phyloP scores from a whole-genome alignment of 1,140 invertebrate species.

The Eumaeus atala region DNA sequence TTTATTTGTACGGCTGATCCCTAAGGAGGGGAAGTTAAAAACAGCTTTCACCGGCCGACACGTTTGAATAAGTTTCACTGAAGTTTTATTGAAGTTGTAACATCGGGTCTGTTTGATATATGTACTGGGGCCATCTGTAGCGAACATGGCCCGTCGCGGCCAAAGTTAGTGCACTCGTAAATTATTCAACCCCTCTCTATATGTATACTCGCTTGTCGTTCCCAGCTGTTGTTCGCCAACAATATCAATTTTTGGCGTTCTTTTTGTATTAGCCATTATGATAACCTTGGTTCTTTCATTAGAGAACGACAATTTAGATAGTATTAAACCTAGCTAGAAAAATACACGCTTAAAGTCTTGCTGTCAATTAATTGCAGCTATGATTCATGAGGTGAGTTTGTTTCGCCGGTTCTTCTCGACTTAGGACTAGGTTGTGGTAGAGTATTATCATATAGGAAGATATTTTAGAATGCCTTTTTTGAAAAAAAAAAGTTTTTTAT shows the following conservation, averaged over 20 bases:
- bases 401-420: no score
- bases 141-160: constrained; percentile 38
- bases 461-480: no score
- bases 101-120: constrained; percentile 67
- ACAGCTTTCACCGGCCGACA: constrained; percentile 72
- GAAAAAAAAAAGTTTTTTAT: no score
- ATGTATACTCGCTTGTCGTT: constrained; percentile 49
- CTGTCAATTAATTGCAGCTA: no score
- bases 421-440: no score
- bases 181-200: constrained; percentile 64
- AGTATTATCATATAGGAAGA: no score
- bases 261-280: not conserved
- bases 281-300: not conserved
- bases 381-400: no score
- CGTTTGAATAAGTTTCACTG: constrained; percentile 69
- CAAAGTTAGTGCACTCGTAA: constrained; percentile 67
- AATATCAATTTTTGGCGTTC: constrained; percentile 37
- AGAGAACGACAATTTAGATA: no score
- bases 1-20: constrained; percentile 66
- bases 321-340: no score
- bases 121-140: constrained; percentile 55
- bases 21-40: constrained; percentile 64
- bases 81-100: constrained; percentile 73
- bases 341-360: no score
- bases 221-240: constrained; percentile 40